Evolutionary conservation across 2,888 invertebrate species (phyloP), one percentile per base, ranked within the genome.

Genomic region (Fissipunctia ypsillon): DNA sequence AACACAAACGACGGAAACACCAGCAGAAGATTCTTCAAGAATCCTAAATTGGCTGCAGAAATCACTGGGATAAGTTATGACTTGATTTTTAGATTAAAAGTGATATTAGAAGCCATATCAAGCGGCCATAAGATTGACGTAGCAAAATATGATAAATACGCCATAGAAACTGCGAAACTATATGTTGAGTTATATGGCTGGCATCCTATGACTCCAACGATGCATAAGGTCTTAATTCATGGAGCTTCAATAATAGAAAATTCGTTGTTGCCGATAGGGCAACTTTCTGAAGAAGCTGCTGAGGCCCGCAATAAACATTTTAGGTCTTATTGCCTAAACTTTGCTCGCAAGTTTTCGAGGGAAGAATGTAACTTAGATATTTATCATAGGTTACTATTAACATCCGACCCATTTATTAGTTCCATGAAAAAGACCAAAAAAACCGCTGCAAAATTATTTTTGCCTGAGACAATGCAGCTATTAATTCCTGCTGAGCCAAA

Each of bases 121-220:
- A 83, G 88, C 81, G 84, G 88, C 12, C 63, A 84, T 63, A 63
- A 79, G 68, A 84, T 85, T 71, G 69, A 79, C 76, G 22, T 60
- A 48, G 72, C 69, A 69, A 81, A 83, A 79, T 84, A 69, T 76
- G 81, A 81, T n/a, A 45, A 68, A 50, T 89, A 86, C 73, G 70
- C 82, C 6, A 38, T 48, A 7, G 85, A 86, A 25, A 89, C 88
- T n/a, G 86, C 83, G 10, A 68, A 81, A 70, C 65, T 87, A 10
- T 90, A 90, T 76, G 87, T 91, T 9, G 38, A 87, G 25, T 71
- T 88, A 41, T 92, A 91, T 84, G 50, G 25, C 5, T 90, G 91
- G 88, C 69, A 81, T 48, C 78, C 85, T 41, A 89, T 91, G 91
- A 84, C 89, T 54, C 22, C 45, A 48, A 48, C 45, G 45, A 48